A percentile compares a stretch with the other conserved stretches of the same genome.
These are phyloP conservation scores for Bombyx mandarina DNA, from an alignment of 1,140 invertebrate genomes.

Conservation along the genomic window DNA sequence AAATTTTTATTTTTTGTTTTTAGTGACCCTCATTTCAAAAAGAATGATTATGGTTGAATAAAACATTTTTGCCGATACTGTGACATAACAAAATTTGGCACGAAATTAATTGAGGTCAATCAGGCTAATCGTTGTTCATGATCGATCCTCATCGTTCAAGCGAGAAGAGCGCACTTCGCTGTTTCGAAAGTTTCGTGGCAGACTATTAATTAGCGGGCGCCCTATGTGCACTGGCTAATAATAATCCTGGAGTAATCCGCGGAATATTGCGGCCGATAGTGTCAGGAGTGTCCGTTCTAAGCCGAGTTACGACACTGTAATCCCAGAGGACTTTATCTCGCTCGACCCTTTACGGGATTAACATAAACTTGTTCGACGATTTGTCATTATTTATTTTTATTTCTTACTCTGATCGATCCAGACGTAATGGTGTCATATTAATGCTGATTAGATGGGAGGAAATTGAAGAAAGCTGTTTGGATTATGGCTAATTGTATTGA, in stretches of 20 bases:
- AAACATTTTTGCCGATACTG: no score
- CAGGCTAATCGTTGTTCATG: no score
- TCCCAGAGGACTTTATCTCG: slow-evolving; percentile 35
- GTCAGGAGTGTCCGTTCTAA: slow-evolving; percentile 38
- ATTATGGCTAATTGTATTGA: no score
- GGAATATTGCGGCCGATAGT: slow-evolving; percentile 34
- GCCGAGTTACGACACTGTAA: slow-evolving; percentile 34
- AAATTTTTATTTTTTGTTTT: no score
- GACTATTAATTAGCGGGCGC: slow-evolving; percentile 30
- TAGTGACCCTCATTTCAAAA: no score
- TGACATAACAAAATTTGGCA: no score
- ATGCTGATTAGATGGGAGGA: no score
- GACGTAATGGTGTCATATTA: no score
- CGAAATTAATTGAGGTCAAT: no score
- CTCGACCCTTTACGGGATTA: slow-evolving; percentile 47
- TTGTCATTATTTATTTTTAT: slow-evolving; percentile 42
- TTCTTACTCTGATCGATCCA: slow-evolving; percentile 4
- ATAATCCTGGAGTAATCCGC: slow-evolving; percentile 34
- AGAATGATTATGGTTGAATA: no score
- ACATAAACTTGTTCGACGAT: slow-evolving; percentile 38
- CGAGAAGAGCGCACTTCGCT: slow-evolving; percentile 10
- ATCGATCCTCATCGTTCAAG: slow-evolving; percentile 10
- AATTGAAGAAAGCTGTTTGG: no score
- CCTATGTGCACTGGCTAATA: slow-evolving; percentile 27
- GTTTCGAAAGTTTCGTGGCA: slow-evolving; percentile 10